These are phyloP conservation scores for Brachionus koreanus DNA, from an alignment of 1,140 invertebrate species.

Conservation along the genomic window DNA sequence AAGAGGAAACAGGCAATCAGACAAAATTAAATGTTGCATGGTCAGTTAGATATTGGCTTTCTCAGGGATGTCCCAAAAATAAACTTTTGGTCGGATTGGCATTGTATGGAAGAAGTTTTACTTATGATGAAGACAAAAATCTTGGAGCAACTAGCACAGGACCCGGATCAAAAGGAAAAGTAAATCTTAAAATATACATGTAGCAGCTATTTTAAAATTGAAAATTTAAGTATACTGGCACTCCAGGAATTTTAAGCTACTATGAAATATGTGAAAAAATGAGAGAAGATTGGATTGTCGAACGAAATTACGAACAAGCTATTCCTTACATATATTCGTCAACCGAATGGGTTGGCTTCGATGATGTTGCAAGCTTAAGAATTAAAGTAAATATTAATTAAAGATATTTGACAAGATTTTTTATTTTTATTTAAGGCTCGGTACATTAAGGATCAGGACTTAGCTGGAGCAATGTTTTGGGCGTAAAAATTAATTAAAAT, in stretches of 20 bases:
- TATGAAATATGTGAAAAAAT: constrained; percentile 66
- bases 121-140: constrained; percentile 67
- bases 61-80: constrained; percentile 69
- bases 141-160: constrained; percentile 80
- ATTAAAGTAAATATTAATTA: constrained; percentile 46
- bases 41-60: constrained; percentile 65
- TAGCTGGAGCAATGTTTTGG: constrained; percentile 45
- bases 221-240: constrained; percentile 73
- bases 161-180: constrained; percentile 62
- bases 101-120: constrained; percentile 81
- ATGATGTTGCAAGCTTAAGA: constrained; percentile 64
- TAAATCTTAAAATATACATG: neutral
- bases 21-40: constrained; percentile 48
- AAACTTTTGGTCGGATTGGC: constrained; percentile 81
- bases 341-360: constrained; percentile 89
- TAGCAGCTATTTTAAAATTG: constrained; percentile 43
- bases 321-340: constrained; percentile 74
- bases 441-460: constrained; percentile 59
- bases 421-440: constrained; percentile 64
- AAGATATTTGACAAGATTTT: neutral
- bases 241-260: constrained; percentile 85
- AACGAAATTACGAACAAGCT: constrained; percentile 25
- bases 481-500: constrained; percentile 69
- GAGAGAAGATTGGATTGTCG: neutral
- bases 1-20: constrained; percentile 33